Conservation (phyloP, 2,797 vertebrate species). For the Tokudaia muenninki region DNA sequence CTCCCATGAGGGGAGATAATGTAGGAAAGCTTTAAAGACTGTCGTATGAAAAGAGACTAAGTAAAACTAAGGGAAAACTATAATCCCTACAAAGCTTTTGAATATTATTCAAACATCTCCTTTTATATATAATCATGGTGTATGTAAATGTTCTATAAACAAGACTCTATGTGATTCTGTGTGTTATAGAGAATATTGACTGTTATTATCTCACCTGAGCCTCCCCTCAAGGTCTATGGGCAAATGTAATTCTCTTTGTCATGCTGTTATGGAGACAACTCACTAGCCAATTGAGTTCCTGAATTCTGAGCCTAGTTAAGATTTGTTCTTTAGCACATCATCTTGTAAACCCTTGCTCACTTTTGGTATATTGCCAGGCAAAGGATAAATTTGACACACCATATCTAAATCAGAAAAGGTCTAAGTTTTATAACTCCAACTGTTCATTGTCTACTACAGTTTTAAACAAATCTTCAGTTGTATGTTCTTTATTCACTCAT, state of each 20-base stretch:
- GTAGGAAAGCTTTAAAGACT: neutral
- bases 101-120: neutral
- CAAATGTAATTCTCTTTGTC: neutral
- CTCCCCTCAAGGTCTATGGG: neutral
- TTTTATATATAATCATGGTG: neutral
- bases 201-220: neutral
- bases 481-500: neutral
- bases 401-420: neutral
- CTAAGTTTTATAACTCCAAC: neutral
- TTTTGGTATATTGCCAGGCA: neutral
- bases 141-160: neutral
- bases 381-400: neutral
- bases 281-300: neutral
- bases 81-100: neutral
- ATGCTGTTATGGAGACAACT: neutral
- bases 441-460: neutral
- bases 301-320: neutral
- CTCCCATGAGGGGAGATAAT: neutral
- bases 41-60: conserved; percentile 5
- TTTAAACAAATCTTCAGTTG: conserved; percentile 13
- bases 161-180: neutral
- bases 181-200: neutral
- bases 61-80: conserved; percentile 18
- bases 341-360: neutral
- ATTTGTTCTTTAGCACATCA: neutral